Evolutionary conservation across 2,113 vertebrate genomes (phyloP), one percentile per base, ranked within the genome.

Genomic region (Cavia porcellus): DNA sequence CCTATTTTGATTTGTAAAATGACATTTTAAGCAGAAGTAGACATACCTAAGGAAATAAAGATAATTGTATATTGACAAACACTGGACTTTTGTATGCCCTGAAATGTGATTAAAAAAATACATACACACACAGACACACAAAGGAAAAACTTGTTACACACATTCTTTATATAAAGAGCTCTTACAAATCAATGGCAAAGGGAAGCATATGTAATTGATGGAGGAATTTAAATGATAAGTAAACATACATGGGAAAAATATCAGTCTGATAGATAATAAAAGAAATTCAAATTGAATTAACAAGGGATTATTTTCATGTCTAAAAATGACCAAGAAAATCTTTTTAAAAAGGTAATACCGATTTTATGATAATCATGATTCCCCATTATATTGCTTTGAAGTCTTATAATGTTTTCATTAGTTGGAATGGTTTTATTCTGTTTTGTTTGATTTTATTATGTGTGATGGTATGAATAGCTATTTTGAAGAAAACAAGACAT

Each of bases 181-280:
- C 22, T 90, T 90, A 87, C 7, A 70, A 88, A 57, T 95, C 45
- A 82, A 38, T 86, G 91, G 70, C 38, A 95, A 90, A 92, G 45
- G 92, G 70, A 91, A 96, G 62, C 3, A 30, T 55, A 25, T 19
- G 42, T 25, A 80, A 81, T 5, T 52, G 50, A 75, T 35, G 77
- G 89, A 79, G 57, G 24, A 82, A 94, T 82, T 72, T 86, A 90
- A 91, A 81, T 52, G 20, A 19, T 10, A 7, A 74, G 70, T 81
- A 97, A 92, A 77, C n/a, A 70, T 30, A 80, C 6, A 52, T 1
- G 82, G 68, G 72, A 92, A 95, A 84, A 68, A 52, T 19, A 0
- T 68, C 38, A 79, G 30, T 8, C 7, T 92, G 61, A 86, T 4
- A 55, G 35, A 3, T 84, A 72, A 92, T 19, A 72, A 94, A 89